Conservation (phyloP, 2,113 vertebrate species). For the Apodemus sylvaticus region DNA sequence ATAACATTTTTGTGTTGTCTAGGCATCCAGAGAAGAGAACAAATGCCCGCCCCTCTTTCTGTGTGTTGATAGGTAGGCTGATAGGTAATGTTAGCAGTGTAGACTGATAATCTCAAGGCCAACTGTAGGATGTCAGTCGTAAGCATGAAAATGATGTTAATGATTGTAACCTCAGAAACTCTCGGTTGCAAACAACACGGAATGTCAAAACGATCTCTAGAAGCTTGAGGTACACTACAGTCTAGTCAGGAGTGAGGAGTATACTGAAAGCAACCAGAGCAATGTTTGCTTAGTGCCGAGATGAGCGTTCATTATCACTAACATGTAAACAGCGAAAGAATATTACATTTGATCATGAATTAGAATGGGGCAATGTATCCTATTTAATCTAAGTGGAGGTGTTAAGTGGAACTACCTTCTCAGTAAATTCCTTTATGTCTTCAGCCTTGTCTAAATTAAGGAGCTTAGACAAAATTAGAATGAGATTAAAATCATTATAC, state of each 20-base stretch:
- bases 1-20: not conserved
- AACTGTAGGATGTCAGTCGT: not conserved
- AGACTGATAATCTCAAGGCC: not conserved
- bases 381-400: not conserved
- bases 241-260: not conserved
- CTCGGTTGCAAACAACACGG: not conserved
- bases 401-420: not conserved
- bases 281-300: not conserved
- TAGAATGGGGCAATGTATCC: not conserved
- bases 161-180: conserved; percentile 19
- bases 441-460: not conserved
- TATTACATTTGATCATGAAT: not conserved
- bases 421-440: conserved; percentile 19
- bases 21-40: not conserved
- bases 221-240: not conserved
- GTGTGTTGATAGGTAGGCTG: not conserved
- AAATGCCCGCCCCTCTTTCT: not conserved
- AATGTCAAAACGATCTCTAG: conserved; percentile 1
- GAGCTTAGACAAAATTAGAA: not conserved
- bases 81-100: not conserved
- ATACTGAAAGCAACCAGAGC: not conserved
- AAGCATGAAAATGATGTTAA: conserved; percentile 19
- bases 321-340: not conserved
- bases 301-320: not conserved
- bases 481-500: not conserved